Evolutionary conservation across 2,797 vertebrate species (phyloP).

Genomic region (Parauchenoglanis punctatus): DNA sequence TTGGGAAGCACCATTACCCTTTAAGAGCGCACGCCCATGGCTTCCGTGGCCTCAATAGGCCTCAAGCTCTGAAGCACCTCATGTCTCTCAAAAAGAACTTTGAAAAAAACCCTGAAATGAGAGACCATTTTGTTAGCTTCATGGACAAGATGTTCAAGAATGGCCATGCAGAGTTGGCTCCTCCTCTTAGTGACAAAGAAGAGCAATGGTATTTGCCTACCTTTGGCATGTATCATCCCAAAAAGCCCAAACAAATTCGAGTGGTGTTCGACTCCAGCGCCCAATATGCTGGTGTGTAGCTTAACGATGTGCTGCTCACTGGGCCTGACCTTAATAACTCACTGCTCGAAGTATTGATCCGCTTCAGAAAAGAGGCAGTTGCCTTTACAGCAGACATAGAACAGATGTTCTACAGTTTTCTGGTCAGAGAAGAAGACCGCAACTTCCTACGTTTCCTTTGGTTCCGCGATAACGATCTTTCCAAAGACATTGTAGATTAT

Average conservation of each 20-base stretch:
- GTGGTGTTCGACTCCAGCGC: constrained; percentile 35
- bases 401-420: constrained; percentile 55
- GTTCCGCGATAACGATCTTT: constrained; percentile 41
- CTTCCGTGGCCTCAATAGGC: background rate
- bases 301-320: constrained; percentile 45
- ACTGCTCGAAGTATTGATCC: constrained; percentile 31
- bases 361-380: background rate
- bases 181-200: background rate
- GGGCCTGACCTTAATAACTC: constrained; percentile 47
- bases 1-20: background rate
- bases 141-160: background rate
- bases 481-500: constrained; percentile 38
- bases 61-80: background rate
- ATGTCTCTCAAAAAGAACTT: background rate
- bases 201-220: background rate
- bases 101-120: background rate
- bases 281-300: background rate
- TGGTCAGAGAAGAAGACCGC: constrained; percentile 26
- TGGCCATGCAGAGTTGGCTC: background rate
- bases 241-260: background rate
- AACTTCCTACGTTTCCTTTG: constrained; percentile 39
- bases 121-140: background rate
- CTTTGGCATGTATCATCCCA: background rate
- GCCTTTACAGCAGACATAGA: constrained; percentile 27
- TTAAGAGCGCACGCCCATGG: background rate